These are phyloP conservation scores for Leptinotarsa defecta DNA, from an alignment of 1,140 invertebrate genomes.

Conservation along the genomic window DNA sequence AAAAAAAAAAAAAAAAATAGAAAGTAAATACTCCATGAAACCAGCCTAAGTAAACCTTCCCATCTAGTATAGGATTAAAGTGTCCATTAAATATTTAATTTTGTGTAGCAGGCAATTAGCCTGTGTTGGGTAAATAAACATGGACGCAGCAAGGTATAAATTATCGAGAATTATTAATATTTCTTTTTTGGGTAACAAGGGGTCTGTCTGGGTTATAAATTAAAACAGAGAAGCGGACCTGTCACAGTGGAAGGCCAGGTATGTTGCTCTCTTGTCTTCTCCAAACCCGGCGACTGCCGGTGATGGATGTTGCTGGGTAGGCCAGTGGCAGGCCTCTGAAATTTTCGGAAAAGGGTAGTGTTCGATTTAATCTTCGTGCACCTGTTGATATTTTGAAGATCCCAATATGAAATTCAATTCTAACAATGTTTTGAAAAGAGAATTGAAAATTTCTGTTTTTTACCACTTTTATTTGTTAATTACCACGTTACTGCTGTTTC, in stretches of 20 bases:
- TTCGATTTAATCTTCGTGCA: too few species aligned
- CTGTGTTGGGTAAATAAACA: slow-evolving; percentile 45
- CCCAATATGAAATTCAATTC: too few species aligned
- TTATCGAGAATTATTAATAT: slow-evolving; percentile 47
- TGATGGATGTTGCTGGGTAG: slow-evolving; percentile 1
- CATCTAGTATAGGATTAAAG: slow-evolving; percentile 18
- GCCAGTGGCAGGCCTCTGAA: background rate
- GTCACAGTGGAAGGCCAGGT: slow-evolving; percentile 39
- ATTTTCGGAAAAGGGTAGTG: background rate
- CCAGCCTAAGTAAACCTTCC: slow-evolving; percentile 18
- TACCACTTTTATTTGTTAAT: too few species aligned
- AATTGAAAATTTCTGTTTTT: too few species aligned
- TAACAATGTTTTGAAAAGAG: too few species aligned
- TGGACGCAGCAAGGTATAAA: slow-evolving; percentile 39
- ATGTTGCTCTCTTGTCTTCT: slow-evolving; percentile 23
- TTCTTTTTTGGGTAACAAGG: slow-evolving; percentile 42
- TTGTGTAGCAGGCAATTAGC: slow-evolving; percentile 44
- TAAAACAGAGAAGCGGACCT: slow-evolving; percentile 36
- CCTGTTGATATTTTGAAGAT: too few species aligned
- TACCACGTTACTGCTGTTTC: too few species aligned
- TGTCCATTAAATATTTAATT: slow-evolving; percentile 46
- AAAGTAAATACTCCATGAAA: slow-evolving; percentile 12
- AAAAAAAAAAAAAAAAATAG: slow-evolving; percentile 7
- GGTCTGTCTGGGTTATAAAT: slow-evolving; percentile 38
- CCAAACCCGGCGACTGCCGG: background rate